These are phyloP conservation scores for Coluber constrictor DNA, from an alignment of 2,797 vertebrate species.

Conservation along the genomic window DNA sequence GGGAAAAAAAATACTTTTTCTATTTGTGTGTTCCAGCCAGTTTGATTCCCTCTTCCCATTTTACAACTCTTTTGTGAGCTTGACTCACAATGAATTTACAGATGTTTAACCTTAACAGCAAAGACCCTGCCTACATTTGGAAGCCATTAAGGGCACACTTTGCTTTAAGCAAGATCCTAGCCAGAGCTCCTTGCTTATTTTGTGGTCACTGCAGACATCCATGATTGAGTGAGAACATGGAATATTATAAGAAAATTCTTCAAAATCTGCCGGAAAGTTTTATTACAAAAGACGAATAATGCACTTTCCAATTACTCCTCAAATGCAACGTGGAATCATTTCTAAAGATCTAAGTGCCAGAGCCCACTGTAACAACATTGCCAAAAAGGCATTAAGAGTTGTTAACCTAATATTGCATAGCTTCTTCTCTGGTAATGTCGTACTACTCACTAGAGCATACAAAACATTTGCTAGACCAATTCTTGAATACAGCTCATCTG, in stretches of 20 bases:
- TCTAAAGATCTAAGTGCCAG: no score
- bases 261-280: not conserved
- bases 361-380: no score
- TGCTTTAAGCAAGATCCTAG: not conserved
- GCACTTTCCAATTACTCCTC: not conserved
- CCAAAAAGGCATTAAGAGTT: no score
- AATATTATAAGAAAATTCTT: not conserved
- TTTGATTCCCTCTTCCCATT: not conserved
- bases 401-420: no score
- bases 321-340: not conserved
- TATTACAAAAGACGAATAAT: not conserved
- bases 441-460: no score
- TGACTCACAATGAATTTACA: not conserved
- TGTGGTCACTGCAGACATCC: no score
- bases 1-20: not conserved
- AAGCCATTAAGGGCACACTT: not conserved
- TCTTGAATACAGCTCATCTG: no score
- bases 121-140: not conserved
- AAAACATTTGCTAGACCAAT: no score
- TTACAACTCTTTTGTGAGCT: not conserved
- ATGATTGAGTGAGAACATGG: not conserved
- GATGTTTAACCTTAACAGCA: not conserved
- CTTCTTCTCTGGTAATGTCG: no score
- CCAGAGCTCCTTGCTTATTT: not conserved
- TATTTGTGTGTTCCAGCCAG: not conserved